phyloP scores from a whole-genome alignment of 1,140 invertebrate genomes.

The Acyrthosiphon pisum region DNA sequence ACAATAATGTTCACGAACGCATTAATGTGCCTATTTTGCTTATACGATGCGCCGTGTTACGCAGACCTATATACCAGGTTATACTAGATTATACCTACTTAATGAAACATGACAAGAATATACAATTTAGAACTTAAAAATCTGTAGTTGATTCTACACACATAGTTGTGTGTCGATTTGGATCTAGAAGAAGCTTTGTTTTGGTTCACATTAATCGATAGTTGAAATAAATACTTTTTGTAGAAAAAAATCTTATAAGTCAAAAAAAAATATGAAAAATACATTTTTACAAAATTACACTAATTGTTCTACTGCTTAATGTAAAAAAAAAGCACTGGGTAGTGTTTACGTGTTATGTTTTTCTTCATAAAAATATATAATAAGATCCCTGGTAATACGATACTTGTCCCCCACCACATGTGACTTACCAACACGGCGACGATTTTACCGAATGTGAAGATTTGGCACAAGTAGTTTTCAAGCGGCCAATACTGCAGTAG shows the following conservation, averaged over 20 bases:
- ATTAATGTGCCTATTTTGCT: background rate
- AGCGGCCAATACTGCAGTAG: conserved; percentile 85
- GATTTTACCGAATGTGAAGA: conserved; percentile 79
- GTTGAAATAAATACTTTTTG: background rate
- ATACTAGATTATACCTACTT: too few species aligned
- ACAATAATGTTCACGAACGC: background rate
- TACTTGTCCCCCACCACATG: background rate
- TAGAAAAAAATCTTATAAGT: background rate
- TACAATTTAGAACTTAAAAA: background rate
- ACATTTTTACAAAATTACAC: background rate
- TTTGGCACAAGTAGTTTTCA: conserved; percentile 75
- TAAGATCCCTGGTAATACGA: background rate
- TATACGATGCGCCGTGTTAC: background rate
- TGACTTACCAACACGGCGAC: conserved; percentile 74
- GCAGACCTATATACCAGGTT: background rate
- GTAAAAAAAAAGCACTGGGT: too few species aligned
- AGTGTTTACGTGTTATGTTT: background rate
- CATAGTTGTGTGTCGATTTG: background rate
- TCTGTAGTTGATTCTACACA: background rate
- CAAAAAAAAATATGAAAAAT: background rate
- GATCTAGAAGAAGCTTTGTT: background rate
- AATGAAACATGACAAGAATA: background rate
- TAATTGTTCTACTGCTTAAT: background rate
- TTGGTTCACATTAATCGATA: background rate
- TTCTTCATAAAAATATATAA: background rate